Percentiles rank a stretch among this genome's conserved stretches.
These are phyloP conservation scores for Brenthis ino DNA, from an alignment of 2,888 invertebrate species.

Conservation along the genomic window DNA sequence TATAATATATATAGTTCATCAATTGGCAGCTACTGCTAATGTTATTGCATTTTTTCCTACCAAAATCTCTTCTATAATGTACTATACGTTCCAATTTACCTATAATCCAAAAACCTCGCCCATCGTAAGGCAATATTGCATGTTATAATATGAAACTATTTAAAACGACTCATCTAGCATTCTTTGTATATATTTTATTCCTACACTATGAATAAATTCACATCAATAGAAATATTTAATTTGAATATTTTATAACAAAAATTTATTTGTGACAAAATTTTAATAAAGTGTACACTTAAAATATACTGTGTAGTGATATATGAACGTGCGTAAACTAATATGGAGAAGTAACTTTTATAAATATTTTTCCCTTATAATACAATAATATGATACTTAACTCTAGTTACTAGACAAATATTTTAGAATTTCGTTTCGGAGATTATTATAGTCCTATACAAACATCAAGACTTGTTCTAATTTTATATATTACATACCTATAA, in stretches of 20 bases:
- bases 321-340: conserved; percentile 13
- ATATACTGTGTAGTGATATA: conserved; percentile 2
- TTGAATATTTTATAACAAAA: conserved; percentile 13
- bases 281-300: neutral
- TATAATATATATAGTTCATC: too few species aligned
- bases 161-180: neutral
- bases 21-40: too few species aligned
- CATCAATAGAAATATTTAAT: conserved; percentile 1
- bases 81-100: too few species aligned
- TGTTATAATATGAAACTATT: too few species aligned
- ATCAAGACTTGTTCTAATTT: conserved; percentile 8
- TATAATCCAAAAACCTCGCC: too few species aligned
- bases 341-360: neutral
- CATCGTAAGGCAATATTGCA: too few species aligned
- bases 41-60: too few species aligned
- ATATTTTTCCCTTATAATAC: conserved; percentile 2
- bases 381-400: conserved; percentile 52
- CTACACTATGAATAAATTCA: conserved; percentile 1
- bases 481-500: conserved; percentile 9
- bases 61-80: too few species aligned
- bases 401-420: conserved; percentile 70
- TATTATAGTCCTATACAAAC: conserved; percentile 39
- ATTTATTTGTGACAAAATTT: neutral
- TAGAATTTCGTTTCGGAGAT: conserved; percentile 79
- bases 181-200: neutral